Percentiles rank a stretch among this genome's conserved stretches.
Conservation (phyloP, 1,140 invertebrate genomes). For the Drosophila pseudoobscura region DNA sequence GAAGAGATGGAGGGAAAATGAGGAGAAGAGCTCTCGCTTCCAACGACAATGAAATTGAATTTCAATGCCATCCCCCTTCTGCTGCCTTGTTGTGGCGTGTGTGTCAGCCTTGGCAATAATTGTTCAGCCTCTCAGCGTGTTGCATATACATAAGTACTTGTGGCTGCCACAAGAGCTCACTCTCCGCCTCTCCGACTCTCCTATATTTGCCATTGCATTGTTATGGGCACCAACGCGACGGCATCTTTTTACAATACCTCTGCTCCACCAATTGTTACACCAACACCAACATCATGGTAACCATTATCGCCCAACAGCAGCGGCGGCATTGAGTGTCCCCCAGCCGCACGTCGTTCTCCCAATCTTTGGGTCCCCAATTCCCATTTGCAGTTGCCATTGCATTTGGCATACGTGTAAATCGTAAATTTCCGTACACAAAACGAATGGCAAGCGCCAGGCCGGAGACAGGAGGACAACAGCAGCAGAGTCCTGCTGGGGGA, state of each 20-base stretch:
- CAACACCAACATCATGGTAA: slow-evolving; percentile 28
- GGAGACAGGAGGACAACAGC: slow-evolving; percentile 12
- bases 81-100: slow-evolving; percentile 29
- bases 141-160: slow-evolving; percentile 14
- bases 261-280: slow-evolving; percentile 14
- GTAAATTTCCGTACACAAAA: slow-evolving; percentile 74
- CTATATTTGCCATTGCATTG: slow-evolving; percentile 38
- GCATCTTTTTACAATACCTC: slow-evolving; percentile 16
- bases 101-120: slow-evolving; percentile 42
- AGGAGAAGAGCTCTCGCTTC: slow-evolving; percentile 3
- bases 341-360: not conserved
- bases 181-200: not conserved
- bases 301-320: slow-evolving; percentile 51
- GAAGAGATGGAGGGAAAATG: slow-evolving; percentile 3
- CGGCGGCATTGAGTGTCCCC: slow-evolving; percentile 4
- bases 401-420: slow-evolving; percentile 78
- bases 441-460: slow-evolving; percentile 49
- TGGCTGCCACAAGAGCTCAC: slow-evolving; percentile 2
- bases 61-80: slow-evolving; percentile 22
- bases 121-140: slow-evolving; percentile 27
- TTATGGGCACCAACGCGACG: not conserved
- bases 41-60: slow-evolving; percentile 41
- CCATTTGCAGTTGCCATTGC: slow-evolving; percentile 52
- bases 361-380: slow-evolving; percentile 27
- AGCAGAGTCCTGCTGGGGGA: not conserved